phyloP scores from a whole-genome alignment of 2,797 vertebrate genomes.

The Paratrypauchen microcephalus region DNA sequence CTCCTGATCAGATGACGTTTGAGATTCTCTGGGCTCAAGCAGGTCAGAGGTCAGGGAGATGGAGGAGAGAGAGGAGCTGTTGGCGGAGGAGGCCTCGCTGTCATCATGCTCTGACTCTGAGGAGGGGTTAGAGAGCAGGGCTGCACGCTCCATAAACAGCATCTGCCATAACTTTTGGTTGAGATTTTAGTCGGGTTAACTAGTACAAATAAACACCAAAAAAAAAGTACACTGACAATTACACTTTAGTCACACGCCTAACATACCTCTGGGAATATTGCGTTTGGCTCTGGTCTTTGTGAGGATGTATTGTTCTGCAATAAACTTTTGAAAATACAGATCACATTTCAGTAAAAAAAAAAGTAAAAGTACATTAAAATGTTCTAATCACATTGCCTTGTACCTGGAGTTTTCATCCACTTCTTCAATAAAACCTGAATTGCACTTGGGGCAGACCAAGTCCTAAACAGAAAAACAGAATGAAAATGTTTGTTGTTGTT shows the following conservation, averaged over 20 bases:
- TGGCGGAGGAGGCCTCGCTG: conserved; percentile 65
- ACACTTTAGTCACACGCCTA: background rate
- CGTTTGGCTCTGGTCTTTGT: conserved; percentile 73
- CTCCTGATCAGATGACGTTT: conserved; percentile 65
- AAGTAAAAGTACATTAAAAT: background rate
- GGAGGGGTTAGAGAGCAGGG: conserved; percentile 72
- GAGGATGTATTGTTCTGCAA: conserved; percentile 71
- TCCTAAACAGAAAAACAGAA: conserved; percentile 72
- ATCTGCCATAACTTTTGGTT: conserved; percentile 80
- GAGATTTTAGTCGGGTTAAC: background rate
- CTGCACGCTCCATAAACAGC: conserved; percentile 80
- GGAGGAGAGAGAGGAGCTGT: conserved; percentile 9
- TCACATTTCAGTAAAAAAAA: conserved; percentile 8
- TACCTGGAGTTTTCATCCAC: conserved; percentile 89
- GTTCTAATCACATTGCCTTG: background rate
- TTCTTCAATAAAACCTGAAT: conserved; percentile 92
- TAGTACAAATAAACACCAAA: background rate
- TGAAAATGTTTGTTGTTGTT: background rate
- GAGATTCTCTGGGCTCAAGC: conserved; percentile 67
- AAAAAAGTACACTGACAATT: background rate
- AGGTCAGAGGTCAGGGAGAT: conserved; percentile 30
- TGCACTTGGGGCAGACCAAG: conserved; percentile 86
- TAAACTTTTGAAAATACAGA: conserved; percentile 72
- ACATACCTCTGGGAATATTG: conserved; percentile 84
- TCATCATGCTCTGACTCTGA: conserved; percentile 58